A percentile compares a stretch with the other conserved stretches of the same genome.
Conservation (phyloP, 53 echinoderm and acorn worm species). For the Luidia sarsii region DNA sequence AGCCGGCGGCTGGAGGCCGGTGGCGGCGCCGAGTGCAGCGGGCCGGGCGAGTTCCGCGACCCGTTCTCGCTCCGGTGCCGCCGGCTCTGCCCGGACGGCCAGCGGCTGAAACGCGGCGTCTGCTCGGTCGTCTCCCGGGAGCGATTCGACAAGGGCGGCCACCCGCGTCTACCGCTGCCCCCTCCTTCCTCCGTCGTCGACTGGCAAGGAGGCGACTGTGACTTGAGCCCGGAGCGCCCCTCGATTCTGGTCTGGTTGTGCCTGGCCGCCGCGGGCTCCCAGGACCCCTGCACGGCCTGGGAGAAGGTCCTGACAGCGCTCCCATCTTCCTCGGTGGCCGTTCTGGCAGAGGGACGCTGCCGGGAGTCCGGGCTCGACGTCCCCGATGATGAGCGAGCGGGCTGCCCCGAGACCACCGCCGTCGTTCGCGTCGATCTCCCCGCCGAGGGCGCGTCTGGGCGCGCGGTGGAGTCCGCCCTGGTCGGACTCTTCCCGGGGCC, state of each 20-base stretch:
- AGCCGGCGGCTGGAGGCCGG: background rate
- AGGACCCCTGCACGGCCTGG: conserved; percentile 1
- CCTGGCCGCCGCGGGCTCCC: background rate
- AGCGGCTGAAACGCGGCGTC: background rate
- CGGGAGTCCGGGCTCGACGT: too few species aligned
- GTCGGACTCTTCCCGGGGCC: too few species aligned
- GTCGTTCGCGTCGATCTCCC: background rate
- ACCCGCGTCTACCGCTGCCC: background rate
- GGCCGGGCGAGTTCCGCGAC: conserved; percentile 8
- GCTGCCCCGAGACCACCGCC: background rate
- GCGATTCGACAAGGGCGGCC: too few species aligned
- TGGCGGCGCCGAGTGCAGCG: background rate
- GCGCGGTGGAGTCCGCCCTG: too few species aligned
- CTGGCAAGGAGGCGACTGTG: too few species aligned
- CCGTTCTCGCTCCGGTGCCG: conserved; percentile 38
- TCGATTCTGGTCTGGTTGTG: background rate
- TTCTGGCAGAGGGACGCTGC: background rate
- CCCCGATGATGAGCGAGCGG: background rate
- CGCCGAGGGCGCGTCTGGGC: background rate
- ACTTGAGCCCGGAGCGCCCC: too few species aligned
- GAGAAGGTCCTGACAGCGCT: background rate
- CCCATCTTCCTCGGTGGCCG: background rate
- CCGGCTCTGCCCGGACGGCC: background rate
- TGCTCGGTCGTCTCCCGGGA: background rate
- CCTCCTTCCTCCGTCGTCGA: too few species aligned